Evolutionary conservation across 2,888 invertebrate genomes (phyloP).

Genomic region (Fissipunctia ypsillon): DNA sequence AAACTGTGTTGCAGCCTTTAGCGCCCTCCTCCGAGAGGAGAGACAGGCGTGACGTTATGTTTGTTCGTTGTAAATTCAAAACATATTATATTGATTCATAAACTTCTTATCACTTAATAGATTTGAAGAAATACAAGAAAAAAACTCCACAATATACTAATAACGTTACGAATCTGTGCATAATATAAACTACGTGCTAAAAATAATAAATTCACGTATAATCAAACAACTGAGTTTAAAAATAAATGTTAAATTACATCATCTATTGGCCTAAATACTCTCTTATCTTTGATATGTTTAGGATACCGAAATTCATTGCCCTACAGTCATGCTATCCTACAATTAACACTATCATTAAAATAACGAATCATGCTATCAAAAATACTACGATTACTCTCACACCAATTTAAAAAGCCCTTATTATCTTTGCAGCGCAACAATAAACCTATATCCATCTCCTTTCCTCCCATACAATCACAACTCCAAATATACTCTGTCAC

Average conservation of each 20-base stretch:
- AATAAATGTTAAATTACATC: constrained; percentile 28
- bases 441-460: constrained; percentile 21
- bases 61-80: too few species aligned
- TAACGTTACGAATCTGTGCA: neutral
- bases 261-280: neutral
- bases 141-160: neutral
- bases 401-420: constrained; percentile 32
- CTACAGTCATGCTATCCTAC: constrained; percentile 14
- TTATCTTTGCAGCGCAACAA: neutral
- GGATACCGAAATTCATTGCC: constrained; percentile 44
- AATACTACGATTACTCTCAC: constrained; percentile 32
- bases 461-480: constrained; percentile 13
- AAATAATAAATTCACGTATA: constrained; percentile 29
- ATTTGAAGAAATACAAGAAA: neutral
- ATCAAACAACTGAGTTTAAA: constrained; percentile 4
- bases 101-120: neutral
- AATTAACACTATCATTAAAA: constrained; percentile 25
- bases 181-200: neutral
- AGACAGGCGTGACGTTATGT: too few species aligned
- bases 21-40: too few species aligned
- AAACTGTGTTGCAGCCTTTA: too few species aligned
- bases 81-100: neutral
- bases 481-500: constrained; percentile 20
- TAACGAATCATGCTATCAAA: constrained; percentile 42
- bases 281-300: constrained; percentile 28